Conservation (phyloP, 2,113 vertebrate species). For the Notarius quadriscutis region DNA sequence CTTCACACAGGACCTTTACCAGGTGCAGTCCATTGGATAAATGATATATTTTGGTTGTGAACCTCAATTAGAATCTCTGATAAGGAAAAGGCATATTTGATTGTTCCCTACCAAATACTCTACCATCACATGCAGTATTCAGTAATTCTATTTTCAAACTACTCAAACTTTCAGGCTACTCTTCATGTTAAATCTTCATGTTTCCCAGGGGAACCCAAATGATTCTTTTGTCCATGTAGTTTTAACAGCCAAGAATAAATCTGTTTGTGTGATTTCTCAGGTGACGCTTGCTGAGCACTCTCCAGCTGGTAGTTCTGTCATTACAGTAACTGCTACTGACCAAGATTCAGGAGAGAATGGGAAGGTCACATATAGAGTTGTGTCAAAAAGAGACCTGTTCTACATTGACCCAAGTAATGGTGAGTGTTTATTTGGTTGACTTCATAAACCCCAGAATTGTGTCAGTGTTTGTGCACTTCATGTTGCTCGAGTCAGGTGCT, state of each 20-base stretch:
- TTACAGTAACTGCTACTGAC: slow-evolving; percentile 90
- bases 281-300: slow-evolving; percentile 85
- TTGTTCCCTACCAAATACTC: neutral
- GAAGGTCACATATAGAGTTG: slow-evolving; percentile 83
- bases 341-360: slow-evolving; percentile 88
- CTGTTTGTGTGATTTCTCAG: slow-evolving; percentile 63
- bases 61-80: neutral
- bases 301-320: slow-evolving; percentile 79
- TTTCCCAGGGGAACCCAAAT: neutral
- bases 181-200: neutral
- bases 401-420: slow-evolving; percentile 88
- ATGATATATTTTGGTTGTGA: neutral
- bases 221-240: neutral
- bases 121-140: neutral
- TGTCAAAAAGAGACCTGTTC: slow-evolving; percentile 77
- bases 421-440: slow-evolving; percentile 51
- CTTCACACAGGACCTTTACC: slow-evolving; percentile 89
- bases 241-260: neutral
- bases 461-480: neutral
- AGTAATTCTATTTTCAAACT: neutral
- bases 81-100: neutral
- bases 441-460: slow-evolving; percentile 2
- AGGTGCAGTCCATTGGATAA: slow-evolving; percentile 72
- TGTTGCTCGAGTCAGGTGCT: neutral
- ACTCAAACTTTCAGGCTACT: neutral